A percentile compares a stretch with the other conserved stretches of the same genome.
These are phyloP conservation scores for Notothenia rossii DNA, from an alignment of 2,113 vertebrate genomes.

Conservation along the genomic window DNA sequence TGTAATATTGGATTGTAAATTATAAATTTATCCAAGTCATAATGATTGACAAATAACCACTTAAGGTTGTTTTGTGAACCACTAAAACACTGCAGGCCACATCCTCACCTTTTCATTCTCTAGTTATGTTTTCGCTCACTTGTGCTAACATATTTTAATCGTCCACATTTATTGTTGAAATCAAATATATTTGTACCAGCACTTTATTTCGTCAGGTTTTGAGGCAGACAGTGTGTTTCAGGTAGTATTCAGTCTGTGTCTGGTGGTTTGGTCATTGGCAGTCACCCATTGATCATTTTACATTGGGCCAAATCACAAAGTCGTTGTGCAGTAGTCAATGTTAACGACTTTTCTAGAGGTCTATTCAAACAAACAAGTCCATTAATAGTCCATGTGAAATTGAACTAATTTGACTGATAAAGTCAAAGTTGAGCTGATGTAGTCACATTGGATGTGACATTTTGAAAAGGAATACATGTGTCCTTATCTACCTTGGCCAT, in stretches of 20 bases:
- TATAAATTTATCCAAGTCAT: constrained; percentile 82
- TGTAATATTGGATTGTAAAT: constrained; percentile 92
- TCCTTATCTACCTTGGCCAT: constrained; percentile 69
- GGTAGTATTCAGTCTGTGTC: constrained; percentile 66
- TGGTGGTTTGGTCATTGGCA: constrained; percentile 62
- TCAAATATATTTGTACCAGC: constrained; percentile 82
- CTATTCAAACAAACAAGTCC: constrained; percentile 45
- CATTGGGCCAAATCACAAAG: constrained; percentile 64
- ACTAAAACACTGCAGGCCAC: constrained; percentile 73
- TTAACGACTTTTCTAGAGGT: constrained; percentile 43
- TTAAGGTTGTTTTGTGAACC: constrained; percentile 73
- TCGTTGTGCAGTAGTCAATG: constrained; percentile 55
- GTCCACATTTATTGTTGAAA: constrained; percentile 82
- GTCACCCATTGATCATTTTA: constrained; percentile 57
- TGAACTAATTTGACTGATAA: constrained; percentile 53
- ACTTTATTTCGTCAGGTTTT: constrained; percentile 85
- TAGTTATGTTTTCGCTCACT: constrained; percentile 53
- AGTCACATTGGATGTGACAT: constrained; percentile 62
- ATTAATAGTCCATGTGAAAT: constrained; percentile 59
- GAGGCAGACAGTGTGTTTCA: constrained; percentile 68
- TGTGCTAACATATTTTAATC: constrained; percentile 63
- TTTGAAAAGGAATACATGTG: constrained; percentile 69
- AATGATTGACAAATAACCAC: constrained; percentile 75
- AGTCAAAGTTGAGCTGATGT: constrained; percentile 55
- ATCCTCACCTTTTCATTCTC: constrained; percentile 57